Evolutionary conservation across 2,888 invertebrate species (phyloP).

Genomic region (Trachelus tabidus): DNA sequence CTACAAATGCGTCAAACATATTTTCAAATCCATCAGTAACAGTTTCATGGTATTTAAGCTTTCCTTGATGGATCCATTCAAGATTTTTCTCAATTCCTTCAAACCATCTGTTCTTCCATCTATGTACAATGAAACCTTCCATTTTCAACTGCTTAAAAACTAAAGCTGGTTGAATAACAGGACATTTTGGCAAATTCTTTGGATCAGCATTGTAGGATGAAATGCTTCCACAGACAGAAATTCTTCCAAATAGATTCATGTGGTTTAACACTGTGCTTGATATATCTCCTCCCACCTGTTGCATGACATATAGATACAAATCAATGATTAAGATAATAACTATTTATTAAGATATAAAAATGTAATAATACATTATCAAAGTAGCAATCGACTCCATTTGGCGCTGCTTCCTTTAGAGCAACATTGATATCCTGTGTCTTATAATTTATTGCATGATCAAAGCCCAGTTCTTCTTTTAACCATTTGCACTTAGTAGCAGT

Average conservation of each 20-base stretch:
- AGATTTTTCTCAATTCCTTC: conserved; percentile 75
- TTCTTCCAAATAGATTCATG: conserved; percentile 73
- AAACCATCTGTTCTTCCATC: conserved; percentile 72
- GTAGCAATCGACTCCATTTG: conserved; percentile 80
- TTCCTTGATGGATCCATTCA: conserved; percentile 76
- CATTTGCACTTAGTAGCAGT: conserved; percentile 78
- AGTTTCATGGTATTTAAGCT: conserved; percentile 77
- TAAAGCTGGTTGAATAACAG: conserved; percentile 70
- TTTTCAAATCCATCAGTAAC: conserved; percentile 79
- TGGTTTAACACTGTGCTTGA: conserved; percentile 71
- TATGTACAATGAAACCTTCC: conserved; percentile 71
- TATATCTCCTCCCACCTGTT: conserved; percentile 76
- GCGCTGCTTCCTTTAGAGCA: conserved; percentile 72
- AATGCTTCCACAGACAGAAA: conserved; percentile 76
- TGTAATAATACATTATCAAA: conserved; percentile 76
- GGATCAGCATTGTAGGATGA: conserved; percentile 72
- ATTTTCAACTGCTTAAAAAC: conserved; percentile 72
- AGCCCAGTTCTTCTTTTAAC: conserved; percentile 74
- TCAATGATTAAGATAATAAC: conserved; percentile 1
- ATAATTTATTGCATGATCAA: conserved; percentile 79
- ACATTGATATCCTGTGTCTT: conserved; percentile 71
- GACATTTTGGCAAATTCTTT: conserved; percentile 66
- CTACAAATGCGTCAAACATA: conserved; percentile 77
- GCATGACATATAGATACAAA: conserved; percentile 21
- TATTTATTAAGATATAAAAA: not conserved